Percentiles rank a stretch among this genome's conserved stretches.
Evolutionary conservation across 2,797 vertebrate species (phyloP).

Genomic region (Tauraco hartlaubi): DNA sequence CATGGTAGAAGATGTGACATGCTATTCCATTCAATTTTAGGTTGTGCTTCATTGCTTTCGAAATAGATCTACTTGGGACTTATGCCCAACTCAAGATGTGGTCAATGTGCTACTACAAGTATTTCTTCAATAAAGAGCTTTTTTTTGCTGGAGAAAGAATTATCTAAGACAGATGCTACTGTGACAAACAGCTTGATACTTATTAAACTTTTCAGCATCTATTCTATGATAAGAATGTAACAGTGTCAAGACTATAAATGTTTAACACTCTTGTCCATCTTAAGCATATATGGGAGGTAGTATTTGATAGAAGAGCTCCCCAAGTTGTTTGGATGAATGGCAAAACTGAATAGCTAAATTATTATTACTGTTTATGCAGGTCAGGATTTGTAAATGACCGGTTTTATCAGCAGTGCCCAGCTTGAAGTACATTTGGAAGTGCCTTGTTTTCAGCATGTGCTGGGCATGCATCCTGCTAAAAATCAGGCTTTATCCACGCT

Average conservation of each 20-base stretch:
- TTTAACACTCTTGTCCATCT: not conserved
- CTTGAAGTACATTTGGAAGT: conserved; percentile 48
- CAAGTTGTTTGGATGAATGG: not conserved
- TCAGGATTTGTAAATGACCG: conserved; percentile 20
- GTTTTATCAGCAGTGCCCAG: conserved; percentile 18
- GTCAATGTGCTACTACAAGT: conserved; percentile 1
- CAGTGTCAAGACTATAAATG: not conserved
- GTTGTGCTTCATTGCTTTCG: conserved; percentile 36
- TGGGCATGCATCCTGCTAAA: conserved; percentile 17
- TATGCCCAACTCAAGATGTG: conserved; percentile 42
- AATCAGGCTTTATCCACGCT: not conserved
- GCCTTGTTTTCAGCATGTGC: conserved; percentile 43
- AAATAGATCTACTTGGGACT: conserved; percentile 6
- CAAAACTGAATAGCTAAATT: not conserved
- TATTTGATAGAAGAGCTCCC: not conserved
- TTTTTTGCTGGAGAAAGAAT: conserved; percentile 8
- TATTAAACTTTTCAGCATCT: too few species aligned
- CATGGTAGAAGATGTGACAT: not conserved
- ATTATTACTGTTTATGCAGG: not conserved
- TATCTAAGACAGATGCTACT: conserved; percentile 25
- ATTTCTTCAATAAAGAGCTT: not conserved
- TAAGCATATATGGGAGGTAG: not conserved
- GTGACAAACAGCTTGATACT: conserved; percentile 30
- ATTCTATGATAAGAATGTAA: not conserved
- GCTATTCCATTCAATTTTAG: not conserved